Conservation (phyloP, 1,140 invertebrate species). For the Calephelis virginiensis region DNA sequence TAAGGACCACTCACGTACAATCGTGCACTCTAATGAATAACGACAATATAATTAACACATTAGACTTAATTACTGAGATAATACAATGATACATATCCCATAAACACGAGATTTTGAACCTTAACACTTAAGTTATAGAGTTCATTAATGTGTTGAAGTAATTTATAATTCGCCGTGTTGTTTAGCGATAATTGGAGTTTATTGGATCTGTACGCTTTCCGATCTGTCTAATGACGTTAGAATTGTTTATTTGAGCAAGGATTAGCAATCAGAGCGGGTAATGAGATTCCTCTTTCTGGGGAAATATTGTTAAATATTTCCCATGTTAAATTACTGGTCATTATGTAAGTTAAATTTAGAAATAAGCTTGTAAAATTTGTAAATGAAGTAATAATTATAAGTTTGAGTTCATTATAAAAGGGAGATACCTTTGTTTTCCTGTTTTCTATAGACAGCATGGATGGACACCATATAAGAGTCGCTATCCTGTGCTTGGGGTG, state of each 20-base stretch:
- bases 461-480: no score
- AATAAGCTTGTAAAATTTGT: no score
- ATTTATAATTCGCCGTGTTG: neutral
- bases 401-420: no score
- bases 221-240: conserved; percentile 2
- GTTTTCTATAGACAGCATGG: no score
- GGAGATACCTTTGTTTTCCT: no score
- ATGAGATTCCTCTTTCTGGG: neutral
- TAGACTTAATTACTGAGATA: neutral
- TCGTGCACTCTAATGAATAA: neutral
- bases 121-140: neutral
- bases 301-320: no score
- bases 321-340: no score
- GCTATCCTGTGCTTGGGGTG: no score
- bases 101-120: neutral
- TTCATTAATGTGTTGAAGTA: neutral
- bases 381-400: no score
- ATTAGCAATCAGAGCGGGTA: conserved; percentile 7
- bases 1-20: no score
- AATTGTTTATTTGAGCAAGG: conserved; percentile 11
- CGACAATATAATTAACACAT: conserved; percentile 15
- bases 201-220: conserved; percentile 7
- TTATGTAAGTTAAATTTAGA: no score
- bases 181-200: conserved; percentile 7
- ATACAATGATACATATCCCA: neutral